Evolutionary conservation across 2,113 vertebrate genomes (phyloP).

Genomic region (Ceyx cyanopectus): DNA sequence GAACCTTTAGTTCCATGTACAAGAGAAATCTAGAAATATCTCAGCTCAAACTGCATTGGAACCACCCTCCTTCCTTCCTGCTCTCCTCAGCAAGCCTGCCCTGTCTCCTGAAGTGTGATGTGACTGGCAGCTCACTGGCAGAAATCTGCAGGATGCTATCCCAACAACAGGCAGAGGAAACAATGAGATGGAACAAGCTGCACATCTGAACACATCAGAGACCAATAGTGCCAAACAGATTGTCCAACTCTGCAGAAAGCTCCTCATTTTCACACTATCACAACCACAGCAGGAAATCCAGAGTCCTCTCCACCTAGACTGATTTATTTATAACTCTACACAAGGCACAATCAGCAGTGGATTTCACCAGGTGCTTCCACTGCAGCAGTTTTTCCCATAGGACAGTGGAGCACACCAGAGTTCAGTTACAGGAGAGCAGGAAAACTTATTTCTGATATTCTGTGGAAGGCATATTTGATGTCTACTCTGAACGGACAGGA

Average conservation of each 20-base stretch:
- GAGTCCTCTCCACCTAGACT: background rate
- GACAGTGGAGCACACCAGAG: background rate
- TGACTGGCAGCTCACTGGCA: background rate
- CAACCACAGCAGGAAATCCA: background rate
- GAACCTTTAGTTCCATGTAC: background rate
- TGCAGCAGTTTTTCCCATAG: background rate
- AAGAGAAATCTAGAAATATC: background rate
- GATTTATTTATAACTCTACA: background rate
- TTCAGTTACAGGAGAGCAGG: background rate
- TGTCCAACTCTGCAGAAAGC: background rate
- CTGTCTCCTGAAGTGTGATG: background rate
- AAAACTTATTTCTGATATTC: background rate
- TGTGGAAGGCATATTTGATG: background rate
- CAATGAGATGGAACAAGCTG: background rate
- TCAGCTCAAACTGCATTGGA: background rate
- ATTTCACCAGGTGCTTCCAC: background rate
- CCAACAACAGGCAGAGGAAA: background rate
- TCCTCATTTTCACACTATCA: background rate
- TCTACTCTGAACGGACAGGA: background rate
- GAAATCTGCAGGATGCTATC: background rate
- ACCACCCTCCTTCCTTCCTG: background rate
- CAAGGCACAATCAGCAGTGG: background rate
- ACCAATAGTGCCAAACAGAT: background rate
- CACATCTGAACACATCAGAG: background rate
- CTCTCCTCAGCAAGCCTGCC: background rate